These are phyloP conservation scores for Lordiphosa mommai DNA, from an alignment of 1,140 invertebrate species.

Conservation along the genomic window DNA sequence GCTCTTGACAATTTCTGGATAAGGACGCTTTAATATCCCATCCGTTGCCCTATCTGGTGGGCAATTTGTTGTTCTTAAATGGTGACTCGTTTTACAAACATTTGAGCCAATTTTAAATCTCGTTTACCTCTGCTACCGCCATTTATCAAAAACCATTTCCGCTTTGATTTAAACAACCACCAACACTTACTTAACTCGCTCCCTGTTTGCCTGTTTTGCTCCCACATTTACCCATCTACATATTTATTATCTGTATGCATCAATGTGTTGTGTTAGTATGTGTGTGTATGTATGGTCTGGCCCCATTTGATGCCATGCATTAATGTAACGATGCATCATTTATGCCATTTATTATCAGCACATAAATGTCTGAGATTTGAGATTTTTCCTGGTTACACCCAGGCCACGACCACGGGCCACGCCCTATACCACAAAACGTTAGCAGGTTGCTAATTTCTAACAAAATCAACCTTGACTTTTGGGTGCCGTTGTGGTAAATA, in stretches of 20 bases:
- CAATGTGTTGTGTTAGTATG: background rate
- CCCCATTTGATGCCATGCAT: constrained; percentile 60
- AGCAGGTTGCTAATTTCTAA: constrained; percentile 41
- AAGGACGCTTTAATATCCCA: too few species aligned
- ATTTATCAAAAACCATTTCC: constrained; percentile 25
- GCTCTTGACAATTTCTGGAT: too few species aligned
- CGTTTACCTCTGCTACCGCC: background rate
- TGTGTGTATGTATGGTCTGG: constrained; percentile 19
- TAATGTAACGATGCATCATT: constrained; percentile 76
- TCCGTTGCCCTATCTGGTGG: too few species aligned
- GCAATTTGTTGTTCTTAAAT: too few species aligned
- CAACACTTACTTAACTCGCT: constrained; percentile 5
- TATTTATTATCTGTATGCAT: constrained; percentile 53
- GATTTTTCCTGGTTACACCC: constrained; percentile 21
- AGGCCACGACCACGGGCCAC: constrained; percentile 3
- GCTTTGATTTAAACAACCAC: constrained; percentile 4
- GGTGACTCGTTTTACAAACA: too few species aligned
- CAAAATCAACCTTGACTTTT: constrained; percentile 8
- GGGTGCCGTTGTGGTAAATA: constrained; percentile 15
- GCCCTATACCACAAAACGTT: constrained; percentile 7
- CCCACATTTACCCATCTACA: constrained; percentile 33
- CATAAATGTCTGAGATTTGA: constrained; percentile 63
- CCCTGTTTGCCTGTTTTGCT: constrained; percentile 21
- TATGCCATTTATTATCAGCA: constrained; percentile 73
- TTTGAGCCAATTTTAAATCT: too few species aligned